These are phyloP conservation scores for Rhynchopsitta pachyrhyncha DNA, from an alignment of 2,113 vertebrate genomes.

Conservation along the genomic window DNA sequence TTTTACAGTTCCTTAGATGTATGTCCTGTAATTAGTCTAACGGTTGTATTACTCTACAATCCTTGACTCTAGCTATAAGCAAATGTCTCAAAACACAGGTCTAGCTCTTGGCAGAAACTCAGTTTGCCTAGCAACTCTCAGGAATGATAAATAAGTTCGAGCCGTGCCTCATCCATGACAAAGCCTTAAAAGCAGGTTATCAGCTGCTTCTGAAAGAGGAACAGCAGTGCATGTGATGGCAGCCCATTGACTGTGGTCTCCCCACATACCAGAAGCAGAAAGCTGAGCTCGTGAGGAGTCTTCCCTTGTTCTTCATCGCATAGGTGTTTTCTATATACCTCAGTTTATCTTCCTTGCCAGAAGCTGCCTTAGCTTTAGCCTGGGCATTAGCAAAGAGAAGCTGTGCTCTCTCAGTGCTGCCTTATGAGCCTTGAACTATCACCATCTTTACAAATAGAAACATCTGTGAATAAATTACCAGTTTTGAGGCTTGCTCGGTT, in stretches of 20 bases:
- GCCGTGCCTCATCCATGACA: background rate
- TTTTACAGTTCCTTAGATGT: background rate
- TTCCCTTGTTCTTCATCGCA: background rate
- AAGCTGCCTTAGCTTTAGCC: background rate
- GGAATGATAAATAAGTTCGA: background rate
- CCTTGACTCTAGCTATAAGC: background rate
- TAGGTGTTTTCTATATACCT: background rate
- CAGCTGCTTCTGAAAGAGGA: background rate
- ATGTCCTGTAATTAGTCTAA: background rate
- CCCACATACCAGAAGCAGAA: background rate
- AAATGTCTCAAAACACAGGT: background rate
- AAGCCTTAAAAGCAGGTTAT: background rate
- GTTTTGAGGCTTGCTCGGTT: background rate
- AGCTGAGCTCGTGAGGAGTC: background rate
- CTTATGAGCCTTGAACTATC: background rate
- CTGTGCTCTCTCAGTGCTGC: background rate
- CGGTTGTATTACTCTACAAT: background rate
- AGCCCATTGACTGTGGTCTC: accelerated
- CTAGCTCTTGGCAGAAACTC: background rate
- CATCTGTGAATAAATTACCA: background rate
- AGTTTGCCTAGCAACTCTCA: background rate
- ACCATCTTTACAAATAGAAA: background rate
- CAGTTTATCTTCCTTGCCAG: background rate
- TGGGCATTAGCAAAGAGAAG: background rate
- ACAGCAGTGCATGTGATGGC: background rate